Evolutionary conservation across 2,113 vertebrate species (phyloP).

Genomic region (Periophthalmus modestus): DNA sequence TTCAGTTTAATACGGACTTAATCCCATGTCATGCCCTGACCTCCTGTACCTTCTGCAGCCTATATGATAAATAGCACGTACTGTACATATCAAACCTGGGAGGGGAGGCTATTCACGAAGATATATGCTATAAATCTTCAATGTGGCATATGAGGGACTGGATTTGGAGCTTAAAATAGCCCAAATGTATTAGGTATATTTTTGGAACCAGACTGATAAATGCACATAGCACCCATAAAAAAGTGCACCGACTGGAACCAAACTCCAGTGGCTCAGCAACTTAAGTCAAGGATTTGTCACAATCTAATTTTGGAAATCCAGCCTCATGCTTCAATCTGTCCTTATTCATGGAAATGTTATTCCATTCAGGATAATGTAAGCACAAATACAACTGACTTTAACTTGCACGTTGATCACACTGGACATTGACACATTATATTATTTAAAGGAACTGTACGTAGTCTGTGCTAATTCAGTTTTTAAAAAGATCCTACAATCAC

Average conservation of each 20-base stretch:
- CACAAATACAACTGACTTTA: conserved; percentile 16
- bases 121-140: not conserved
- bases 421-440: not conserved
- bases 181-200: not conserved
- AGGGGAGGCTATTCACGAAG: not conserved
- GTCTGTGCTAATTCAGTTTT: no score
- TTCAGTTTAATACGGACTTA: not conserved
- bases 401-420: not conserved
- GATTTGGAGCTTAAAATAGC: conserved; percentile 4
- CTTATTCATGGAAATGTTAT: conserved; percentile 34
- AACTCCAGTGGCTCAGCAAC: conserved; percentile 19
- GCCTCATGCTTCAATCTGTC: conserved; percentile 16
- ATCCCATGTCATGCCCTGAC: not conserved
- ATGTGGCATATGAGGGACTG: not conserved
- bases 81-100: not conserved
- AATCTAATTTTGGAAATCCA: conserved; percentile 52
- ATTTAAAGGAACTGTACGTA: no score
- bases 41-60: not conserved
- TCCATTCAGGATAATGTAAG: conserved; percentile 16
- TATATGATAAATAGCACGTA: conserved; percentile 15
- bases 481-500: no score
- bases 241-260: not conserved
- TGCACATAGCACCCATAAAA: conserved; percentile 13
- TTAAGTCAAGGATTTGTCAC: conserved; percentile 43
- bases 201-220: not conserved